Evolutionary conservation across 2,113 vertebrate genomes (phyloP).

Genomic region (Uropsilus gracilis): DNA sequence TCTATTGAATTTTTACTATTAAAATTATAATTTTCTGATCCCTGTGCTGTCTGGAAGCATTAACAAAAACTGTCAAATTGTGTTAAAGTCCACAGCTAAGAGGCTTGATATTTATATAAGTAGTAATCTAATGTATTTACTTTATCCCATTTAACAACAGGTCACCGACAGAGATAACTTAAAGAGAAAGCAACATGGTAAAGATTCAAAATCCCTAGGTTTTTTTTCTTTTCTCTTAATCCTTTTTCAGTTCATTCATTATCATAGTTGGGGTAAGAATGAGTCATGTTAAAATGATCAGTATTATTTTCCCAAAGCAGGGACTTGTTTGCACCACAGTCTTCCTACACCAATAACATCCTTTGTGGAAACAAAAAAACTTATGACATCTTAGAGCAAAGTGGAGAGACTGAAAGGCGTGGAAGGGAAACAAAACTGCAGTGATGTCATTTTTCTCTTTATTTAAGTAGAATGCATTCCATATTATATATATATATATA

Average conservation of each 20-base stretch:
- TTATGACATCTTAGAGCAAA: background rate
- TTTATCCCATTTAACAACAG: background rate
- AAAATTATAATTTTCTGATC: background rate
- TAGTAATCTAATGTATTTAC: background rate
- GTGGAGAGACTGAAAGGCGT: background rate
- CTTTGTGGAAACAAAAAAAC: background rate
- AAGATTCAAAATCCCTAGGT: background rate
- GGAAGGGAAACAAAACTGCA: background rate
- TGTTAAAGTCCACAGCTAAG: background rate
- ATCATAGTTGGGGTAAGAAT: background rate
- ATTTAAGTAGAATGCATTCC: background rate
- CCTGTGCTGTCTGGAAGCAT: background rate
- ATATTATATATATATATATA: too few relatives aligned
- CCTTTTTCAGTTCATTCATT: background rate
- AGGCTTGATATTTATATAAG: background rate
- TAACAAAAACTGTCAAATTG: background rate
- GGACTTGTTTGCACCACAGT: accelerated
- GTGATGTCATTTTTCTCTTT: background rate
- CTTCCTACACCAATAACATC: accelerated
- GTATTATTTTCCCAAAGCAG: background rate
- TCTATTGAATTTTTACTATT: background rate
- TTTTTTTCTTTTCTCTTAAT: background rate
- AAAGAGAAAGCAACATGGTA: background rate
- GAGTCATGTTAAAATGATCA: background rate
- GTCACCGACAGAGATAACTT: background rate